Base-by-base conservation (phyloP, 1,140 invertebrate species). In the Copidosoma floridanum region DNA sequence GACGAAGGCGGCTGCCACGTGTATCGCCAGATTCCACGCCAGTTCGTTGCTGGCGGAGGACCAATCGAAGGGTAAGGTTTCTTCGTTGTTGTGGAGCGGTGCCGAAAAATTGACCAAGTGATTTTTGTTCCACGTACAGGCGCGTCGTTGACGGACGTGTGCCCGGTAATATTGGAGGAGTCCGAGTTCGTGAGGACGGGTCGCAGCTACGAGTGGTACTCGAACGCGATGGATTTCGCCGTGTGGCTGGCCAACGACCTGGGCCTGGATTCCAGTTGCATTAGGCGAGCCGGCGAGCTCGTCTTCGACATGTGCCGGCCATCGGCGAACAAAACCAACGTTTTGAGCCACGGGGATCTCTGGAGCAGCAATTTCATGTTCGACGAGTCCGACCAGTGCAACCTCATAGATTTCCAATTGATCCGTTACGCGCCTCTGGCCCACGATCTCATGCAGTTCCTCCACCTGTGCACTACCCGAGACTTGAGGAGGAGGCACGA, bases 321-420 rank as follows among this genome's bases (percentile, higher is more conserved):
- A 0, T 85, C 83, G 2, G 32, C 67, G 4, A 77, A 69, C 20
- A 82, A 81, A 46, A 70, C 74, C n/a, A 88, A 87, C 57, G 82
- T 83, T 0, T 65, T 86, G 1, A 74, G 75, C 18, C 87, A 88
- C 68, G 82, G 83, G 0, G 85, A 88, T 73, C 63, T 86, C 3
- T 87, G 86, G 85, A 68, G 78, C 1, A 86, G 85, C 64, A 88
- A 88, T 68, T 69, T 87, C 10, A 79, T 88, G 65, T 82, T 85
- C 37, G 38, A 65, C 14, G 32, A 37, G 6, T 76, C 81, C 2
- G 71, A 76, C 11, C 72, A 81, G 7, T 85, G 85, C 55, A 62
- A 83, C 2, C 66, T 88, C 1, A 81, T 88, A 1, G 85, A 88
- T 66, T 87, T 84, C 58, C 85, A 86, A 71, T 66, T 83, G 3